phyloP scores from a whole-genome alignment of 2,888 invertebrate species.

The Quadroppia sp. region DNA sequence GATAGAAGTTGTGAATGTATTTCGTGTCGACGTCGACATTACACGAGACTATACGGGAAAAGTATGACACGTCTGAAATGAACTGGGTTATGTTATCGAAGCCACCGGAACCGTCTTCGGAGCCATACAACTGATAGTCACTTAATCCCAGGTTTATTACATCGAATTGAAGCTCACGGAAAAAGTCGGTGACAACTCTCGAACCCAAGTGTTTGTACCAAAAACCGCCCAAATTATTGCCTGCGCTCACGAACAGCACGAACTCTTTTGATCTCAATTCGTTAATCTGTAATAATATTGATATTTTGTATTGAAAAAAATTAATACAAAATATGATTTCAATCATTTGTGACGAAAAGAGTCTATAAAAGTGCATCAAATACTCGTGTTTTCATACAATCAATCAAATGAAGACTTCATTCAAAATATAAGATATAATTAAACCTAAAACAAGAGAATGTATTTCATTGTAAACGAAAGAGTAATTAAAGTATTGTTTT shows the following conservation, averaged over 20 bases:
- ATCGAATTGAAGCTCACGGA: background rate
- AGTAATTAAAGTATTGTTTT: slow-evolving; percentile 19
- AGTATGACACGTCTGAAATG: background rate
- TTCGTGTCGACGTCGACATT: background rate
- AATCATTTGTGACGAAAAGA: no score
- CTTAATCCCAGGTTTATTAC: slow-evolving; percentile 3
- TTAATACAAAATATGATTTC: no score
- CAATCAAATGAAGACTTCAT: no score
- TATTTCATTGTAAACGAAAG: no score
- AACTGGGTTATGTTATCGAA: background rate
- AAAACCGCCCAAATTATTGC: slow-evolving; percentile 15
- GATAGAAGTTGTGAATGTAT: background rate
- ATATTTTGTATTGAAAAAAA: no score
- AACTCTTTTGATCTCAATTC: slow-evolving; percentile 1
- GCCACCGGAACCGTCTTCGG: background rate
- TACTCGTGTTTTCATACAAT: no score
- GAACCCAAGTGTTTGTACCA: slow-evolving; percentile 10
- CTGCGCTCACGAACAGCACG: background rate
- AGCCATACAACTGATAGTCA: background rate
- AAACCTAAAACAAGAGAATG: no score
- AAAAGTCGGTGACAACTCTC: slow-evolving; percentile 8
- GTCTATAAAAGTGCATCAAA: no score
- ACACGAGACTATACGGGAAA: slow-evolving; percentile 1
- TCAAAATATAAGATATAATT: no score
- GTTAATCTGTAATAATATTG: no score